These are phyloP conservation scores for Pipistrellus pygmaeus DNA, from an alignment of 2,797 vertebrate species.

Conservation along the genomic window DNA sequence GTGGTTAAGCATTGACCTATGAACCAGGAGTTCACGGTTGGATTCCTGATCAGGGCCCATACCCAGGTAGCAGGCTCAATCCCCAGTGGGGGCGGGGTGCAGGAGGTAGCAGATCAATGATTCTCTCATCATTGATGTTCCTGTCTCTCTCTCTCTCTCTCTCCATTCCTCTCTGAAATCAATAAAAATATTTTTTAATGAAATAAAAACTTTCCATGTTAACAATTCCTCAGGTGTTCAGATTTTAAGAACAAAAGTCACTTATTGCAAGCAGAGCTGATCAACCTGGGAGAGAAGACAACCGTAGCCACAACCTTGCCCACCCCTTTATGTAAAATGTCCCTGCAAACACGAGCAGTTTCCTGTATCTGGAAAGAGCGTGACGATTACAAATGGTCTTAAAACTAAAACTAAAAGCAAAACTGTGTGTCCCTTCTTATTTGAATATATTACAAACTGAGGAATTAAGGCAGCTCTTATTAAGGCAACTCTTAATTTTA, in stretches of 20 bases:
- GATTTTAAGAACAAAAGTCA: not conserved
- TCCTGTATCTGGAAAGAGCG: not conserved
- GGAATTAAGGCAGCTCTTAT: not conserved
- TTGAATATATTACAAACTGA: not conserved
- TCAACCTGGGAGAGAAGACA: not conserved
- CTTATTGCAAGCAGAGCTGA: not conserved
- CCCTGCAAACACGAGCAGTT: not conserved
- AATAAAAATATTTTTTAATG: too few relatives aligned
- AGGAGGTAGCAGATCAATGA: too few relatives aligned
- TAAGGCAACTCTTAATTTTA: not conserved
- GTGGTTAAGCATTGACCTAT: too few relatives aligned
- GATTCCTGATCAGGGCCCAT: too few relatives aligned
- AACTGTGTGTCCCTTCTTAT: not conserved
- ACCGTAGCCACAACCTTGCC: too few relatives aligned
- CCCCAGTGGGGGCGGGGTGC: too few relatives aligned
- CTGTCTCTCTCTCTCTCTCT: too few relatives aligned
- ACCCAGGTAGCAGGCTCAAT: too few relatives aligned
- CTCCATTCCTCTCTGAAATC: too few relatives aligned
- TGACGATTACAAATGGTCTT: not conserved
- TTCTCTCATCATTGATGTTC: too few relatives aligned
- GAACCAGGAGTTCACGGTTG: too few relatives aligned
- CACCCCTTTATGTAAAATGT: not conserved
- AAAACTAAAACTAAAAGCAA: conserved; percentile 5
- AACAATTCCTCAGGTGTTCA: not conserved
- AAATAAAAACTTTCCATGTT: not conserved